These are phyloP conservation scores for Proteles cristata DNA, from an alignment of 2,113 vertebrate genomes.

Conservation along the genomic window DNA sequence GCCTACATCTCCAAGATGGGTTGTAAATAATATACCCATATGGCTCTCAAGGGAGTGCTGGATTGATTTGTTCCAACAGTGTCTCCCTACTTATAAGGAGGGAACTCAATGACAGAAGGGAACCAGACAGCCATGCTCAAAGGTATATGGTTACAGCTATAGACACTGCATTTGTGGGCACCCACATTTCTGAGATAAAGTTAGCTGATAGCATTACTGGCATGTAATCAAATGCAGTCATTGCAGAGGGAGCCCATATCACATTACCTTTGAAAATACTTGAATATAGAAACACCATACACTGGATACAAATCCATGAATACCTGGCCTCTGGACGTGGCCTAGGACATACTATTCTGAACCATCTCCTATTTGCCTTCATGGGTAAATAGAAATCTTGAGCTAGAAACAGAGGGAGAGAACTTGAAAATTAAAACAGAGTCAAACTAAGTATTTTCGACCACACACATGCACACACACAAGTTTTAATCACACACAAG, in stretches of 20 bases:
- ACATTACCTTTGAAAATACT: conserved; percentile 57
- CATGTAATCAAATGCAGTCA: conserved; percentile 40
- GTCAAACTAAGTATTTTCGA: not conserved
- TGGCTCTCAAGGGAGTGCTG: not conserved
- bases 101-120: not conserved
- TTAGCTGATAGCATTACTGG: conserved; percentile 50
- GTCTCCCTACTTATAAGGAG: conserved; percentile 56
- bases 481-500: not conserved
- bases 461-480: not conserved
- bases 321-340: conserved; percentile 33
- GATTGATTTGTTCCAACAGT: conserved; percentile 18
- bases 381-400: not conserved
- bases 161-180: conserved; percentile 29
- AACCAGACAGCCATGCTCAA: conserved; percentile 5
- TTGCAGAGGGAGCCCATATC: not conserved
- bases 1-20: not conserved
- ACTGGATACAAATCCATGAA: conserved; percentile 32
- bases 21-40: conserved; percentile 61
- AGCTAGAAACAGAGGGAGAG: conserved; percentile 27
- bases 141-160: conserved; percentile 69
- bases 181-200: conserved; percentile 52
- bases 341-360: not conserved
- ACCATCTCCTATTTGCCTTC: not conserved
- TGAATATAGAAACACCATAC: conserved; percentile 56
- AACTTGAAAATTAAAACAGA: conserved; percentile 47